Conservation (phyloP, 2,888 invertebrate genomes). For the Rhagium mordax region DNA sequence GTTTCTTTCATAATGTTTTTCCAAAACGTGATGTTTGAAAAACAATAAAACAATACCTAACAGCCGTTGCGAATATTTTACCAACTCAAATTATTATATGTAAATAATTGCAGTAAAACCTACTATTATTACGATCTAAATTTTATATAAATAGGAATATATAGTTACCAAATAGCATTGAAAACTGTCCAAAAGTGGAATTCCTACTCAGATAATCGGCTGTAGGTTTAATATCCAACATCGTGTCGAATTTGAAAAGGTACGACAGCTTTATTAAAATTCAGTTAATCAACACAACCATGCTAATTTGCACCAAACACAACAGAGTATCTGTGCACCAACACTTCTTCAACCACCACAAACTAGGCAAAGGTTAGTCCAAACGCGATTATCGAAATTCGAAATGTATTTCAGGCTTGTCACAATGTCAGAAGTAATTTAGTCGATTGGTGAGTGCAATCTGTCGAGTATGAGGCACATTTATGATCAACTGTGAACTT, state of each 20-base stretch:
- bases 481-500: slow-evolving; percentile 68
- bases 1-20: too few relatives aligned
- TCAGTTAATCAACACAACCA: slow-evolving; percentile 25
- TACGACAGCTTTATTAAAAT: slow-evolving; percentile 13
- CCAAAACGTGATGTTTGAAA: too few relatives aligned
- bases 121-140: background rate
- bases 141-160: background rate
- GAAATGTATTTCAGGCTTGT: slow-evolving; percentile 29
- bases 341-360: slow-evolving; percentile 12
- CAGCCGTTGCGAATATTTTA: too few relatives aligned
- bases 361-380: background rate
- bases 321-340: slow-evolving; percentile 21
- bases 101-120: too few relatives aligned
- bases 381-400: slow-evolving; percentile 16
- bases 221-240: slow-evolving; percentile 94
- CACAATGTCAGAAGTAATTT: slow-evolving; percentile 51
- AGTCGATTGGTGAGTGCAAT: slow-evolving; percentile 51
- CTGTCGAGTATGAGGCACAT: slow-evolving; percentile 63
- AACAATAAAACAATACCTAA: too few relatives aligned
- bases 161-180: slow-evolving; percentile 91
- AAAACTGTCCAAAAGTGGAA: slow-evolving; percentile 94
- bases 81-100: too few relatives aligned
- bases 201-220: slow-evolving; percentile 93
- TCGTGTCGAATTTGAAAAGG: slow-evolving; percentile 61
- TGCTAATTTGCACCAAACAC: slow-evolving; percentile 8